Evolutionary conservation across 2,797 vertebrate genomes (phyloP), one percentile per base, ranked within the genome.

Genomic region (Phataginus tricuspis): DNA sequence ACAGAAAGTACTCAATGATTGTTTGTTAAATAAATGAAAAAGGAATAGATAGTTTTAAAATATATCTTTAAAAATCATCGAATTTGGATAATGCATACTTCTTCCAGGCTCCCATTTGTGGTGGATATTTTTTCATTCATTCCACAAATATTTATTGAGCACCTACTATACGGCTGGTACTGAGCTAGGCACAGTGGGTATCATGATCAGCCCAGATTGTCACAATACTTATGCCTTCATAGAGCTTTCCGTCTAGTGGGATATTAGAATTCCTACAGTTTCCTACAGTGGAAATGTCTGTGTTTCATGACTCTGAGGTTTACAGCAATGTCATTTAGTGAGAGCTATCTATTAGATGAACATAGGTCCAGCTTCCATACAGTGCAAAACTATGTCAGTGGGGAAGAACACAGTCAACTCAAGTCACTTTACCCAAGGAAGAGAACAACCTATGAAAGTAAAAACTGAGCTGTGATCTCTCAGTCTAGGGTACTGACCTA

Each of bases 31-130:
- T 18, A 86, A 31, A 59, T 55, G 7, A 71, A 53, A 42, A 69
- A 37, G 61, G 39, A 66, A 72, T 83, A n/a, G 86, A 86, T 39
- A 42, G 1, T 83, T 96, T 94, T 45, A n/a, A 69, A 91, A 96
- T 25, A 1, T 64, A n/a, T 23, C 75, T 90, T 90, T 80, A 87
- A 45, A 88, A 86, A 63, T 68, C 27, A 57, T 89, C 37, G 29
- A 6, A 51, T 92, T n/a, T 82, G 66, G 93, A 66, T 5, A 29
- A 37, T 61, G 25, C 34, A 23, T 49, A 55, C 14, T 59, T 87
- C 49, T 90, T 86, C 39, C 55, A 94, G 61, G 34, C 42, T n/a
- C 25, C 12, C 42, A 55, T 79, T 66, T 63, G 21, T 39, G 34
- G 21, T 21, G 19, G 53, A 66, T 21, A 75, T 59, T 49, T 53